Evolutionary conservation across 2,888 invertebrate genomes (phyloP).

Genomic region (Halictus quadricinctus): DNA sequence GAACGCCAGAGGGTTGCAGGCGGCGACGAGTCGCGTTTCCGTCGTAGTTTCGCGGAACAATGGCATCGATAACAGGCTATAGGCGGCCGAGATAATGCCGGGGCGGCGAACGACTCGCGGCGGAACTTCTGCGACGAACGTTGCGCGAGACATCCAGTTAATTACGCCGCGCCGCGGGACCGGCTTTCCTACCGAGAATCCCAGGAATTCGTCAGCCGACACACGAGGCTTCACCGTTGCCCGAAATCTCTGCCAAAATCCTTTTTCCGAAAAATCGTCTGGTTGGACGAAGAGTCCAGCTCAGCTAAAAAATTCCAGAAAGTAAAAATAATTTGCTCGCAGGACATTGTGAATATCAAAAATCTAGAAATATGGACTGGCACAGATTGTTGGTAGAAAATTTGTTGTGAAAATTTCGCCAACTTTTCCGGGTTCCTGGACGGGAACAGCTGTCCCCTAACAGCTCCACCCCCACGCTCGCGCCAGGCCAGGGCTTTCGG

Average conservation of each 20-base stretch:
- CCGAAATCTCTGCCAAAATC: background rate
- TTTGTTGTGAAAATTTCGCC: background rate
- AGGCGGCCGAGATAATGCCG: constrained; percentile 31
- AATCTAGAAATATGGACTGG: background rate
- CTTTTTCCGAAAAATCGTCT: background rate
- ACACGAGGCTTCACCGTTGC: background rate
- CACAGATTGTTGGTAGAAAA: background rate
- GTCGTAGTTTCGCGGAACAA: constrained; percentile 49
- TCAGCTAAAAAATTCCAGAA: no score
- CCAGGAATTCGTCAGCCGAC: constrained; percentile 72
- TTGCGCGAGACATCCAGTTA: constrained; percentile 51
- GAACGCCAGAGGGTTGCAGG: constrained; percentile 14
- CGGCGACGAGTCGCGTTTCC: constrained; percentile 48
- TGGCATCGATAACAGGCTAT: constrained; percentile 43
- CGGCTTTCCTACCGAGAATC: constrained; percentile 48
- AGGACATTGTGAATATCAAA: background rate
- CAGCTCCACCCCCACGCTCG: constrained; percentile 23
- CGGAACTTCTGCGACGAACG: constrained; percentile 12
- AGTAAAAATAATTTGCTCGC: no score
- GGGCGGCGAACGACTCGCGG: constrained; percentile 36
- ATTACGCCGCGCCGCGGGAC: constrained; percentile 33
- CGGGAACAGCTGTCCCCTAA: constrained; percentile 65
- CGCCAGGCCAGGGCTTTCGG: constrained; percentile 52
- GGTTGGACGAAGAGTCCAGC: no score
- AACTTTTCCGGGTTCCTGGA: background rate